Evolutionary conservation across 2,888 invertebrate species (phyloP).

Genomic region (Sisyra terminalis): DNA sequence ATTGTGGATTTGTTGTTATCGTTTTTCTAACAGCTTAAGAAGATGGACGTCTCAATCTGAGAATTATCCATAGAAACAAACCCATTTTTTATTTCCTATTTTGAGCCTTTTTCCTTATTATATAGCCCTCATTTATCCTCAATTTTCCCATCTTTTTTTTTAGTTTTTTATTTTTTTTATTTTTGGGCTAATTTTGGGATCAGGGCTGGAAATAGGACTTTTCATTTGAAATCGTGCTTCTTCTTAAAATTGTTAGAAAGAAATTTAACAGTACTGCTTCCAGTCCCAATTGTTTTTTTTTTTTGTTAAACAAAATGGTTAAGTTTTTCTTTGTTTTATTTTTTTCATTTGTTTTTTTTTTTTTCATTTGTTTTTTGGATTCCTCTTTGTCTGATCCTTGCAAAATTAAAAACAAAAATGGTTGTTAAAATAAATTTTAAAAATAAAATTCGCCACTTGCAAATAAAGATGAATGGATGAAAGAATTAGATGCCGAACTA

Average conservation of each 20-base stretch:
- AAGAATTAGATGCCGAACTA: conserved; percentile 85
- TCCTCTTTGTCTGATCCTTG: conserved; percentile 17
- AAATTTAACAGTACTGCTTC: not conserved
- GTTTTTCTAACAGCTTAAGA: conserved; percentile 41
- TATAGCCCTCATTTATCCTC: conserved; percentile 21
- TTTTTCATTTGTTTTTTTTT: conserved; percentile 8
- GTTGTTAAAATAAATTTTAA: conserved; percentile 12
- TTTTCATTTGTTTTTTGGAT: conserved; percentile 18
- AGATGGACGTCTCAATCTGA: conserved; percentile 25
- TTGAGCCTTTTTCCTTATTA: conserved; percentile 22
- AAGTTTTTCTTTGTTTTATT: conserved; percentile 10
- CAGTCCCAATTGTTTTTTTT: too few species aligned
- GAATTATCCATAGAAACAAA: conserved; percentile 24
- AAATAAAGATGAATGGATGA: conserved; percentile 93
- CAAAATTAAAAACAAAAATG: conserved; percentile 22
- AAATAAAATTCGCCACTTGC: conserved; percentile 27
- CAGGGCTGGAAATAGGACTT: not conserved
- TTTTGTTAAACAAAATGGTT: conserved; percentile 1
- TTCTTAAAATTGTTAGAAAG: not conserved
- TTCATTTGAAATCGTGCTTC: not conserved
- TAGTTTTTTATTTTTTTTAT: conserved; percentile 15
- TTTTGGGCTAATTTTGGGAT: conserved; percentile 7
- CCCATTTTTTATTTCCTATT: too few species aligned
- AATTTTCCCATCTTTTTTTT: conserved; percentile 14
- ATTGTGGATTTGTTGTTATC: conserved; percentile 1